These are phyloP conservation scores for Junonia oenone DNA, from an alignment of 2,888 invertebrate genomes.

Conservation along the genomic window DNA sequence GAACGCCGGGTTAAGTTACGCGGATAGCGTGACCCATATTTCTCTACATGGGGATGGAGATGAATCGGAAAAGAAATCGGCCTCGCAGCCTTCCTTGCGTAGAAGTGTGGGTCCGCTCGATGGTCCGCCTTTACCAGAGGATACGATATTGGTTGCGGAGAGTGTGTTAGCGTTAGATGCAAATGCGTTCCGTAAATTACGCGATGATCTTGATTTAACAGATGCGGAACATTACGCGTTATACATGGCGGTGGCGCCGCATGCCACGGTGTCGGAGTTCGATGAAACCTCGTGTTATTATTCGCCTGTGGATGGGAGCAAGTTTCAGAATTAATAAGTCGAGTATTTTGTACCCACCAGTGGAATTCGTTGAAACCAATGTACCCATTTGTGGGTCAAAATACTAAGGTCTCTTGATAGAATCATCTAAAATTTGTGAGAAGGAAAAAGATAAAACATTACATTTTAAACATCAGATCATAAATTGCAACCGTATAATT, in stretches of 20 bases:
- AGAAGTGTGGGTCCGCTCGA: constrained; percentile 40
- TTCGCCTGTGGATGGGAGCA: constrained; percentile 89
- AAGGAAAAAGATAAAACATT: no score
- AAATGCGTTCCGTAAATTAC: constrained; percentile 56
- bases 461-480: no score
- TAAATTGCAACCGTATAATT: no score
- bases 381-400: no score
- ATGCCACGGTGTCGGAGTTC: constrained; percentile 91
- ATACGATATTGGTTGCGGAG: constrained; percentile 80
- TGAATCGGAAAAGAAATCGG: constrained; percentile 38
- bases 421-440: no score
- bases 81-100: constrained; percentile 32
- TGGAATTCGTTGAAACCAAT: no score
- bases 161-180: constrained; percentile 72
- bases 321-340: constrained; percentile 68
- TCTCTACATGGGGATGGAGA: constrained; percentile 81
- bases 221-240: constrained; percentile 93
- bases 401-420: no score
- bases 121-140: constrained; percentile 72
- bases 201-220: constrained; percentile 84
- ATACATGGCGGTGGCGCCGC: constrained; percentile 91
- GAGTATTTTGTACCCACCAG: neutral
- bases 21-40: constrained; percentile 82
- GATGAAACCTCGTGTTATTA: constrained; percentile 93
- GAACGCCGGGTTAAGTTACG: constrained; percentile 63